Percentiles rank a stretch among this genome's conserved stretches.
Conservation (phyloP, 1,140 invertebrate species). For the Drosophila pallidifrons region DNA sequence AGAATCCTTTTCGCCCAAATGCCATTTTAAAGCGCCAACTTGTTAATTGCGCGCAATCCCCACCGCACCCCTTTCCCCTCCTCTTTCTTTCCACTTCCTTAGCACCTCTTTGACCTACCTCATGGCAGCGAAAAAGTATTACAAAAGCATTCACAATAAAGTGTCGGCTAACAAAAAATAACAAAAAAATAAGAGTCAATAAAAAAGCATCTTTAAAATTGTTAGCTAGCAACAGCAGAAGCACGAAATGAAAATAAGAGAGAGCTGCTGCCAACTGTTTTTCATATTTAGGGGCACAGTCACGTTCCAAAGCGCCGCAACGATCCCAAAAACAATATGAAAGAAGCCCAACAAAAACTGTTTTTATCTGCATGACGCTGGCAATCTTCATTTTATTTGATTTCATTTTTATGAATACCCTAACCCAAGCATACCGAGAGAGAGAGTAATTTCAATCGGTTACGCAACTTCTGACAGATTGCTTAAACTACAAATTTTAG, state of each 20-base stretch:
- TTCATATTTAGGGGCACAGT: conserved; percentile 60
- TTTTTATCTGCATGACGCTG: conserved; percentile 47
- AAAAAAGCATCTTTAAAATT: conserved; percentile 24
- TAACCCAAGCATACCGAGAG: not conserved
- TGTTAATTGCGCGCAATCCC: conserved; percentile 57
- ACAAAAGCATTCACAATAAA: conserved; percentile 4
- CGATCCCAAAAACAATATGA: conserved; percentile 37
- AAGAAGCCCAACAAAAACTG: conserved; percentile 32
- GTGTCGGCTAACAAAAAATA: conserved; percentile 14
- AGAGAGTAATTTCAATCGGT: not conserved
- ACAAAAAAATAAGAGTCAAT: conserved; percentile 31
- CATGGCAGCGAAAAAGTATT: not conserved
- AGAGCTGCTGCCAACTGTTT: conserved; percentile 49
- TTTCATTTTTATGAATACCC: conserved; percentile 18
- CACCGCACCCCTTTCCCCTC: not conserved
- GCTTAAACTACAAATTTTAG: not conserved
- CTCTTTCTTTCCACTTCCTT: not conserved
- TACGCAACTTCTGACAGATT: conserved; percentile 6
- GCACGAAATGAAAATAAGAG: conserved; percentile 6
- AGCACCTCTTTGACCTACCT: not conserved
- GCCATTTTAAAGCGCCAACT: conserved; percentile 54
- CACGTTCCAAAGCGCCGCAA: conserved; percentile 61
- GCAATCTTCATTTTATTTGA: conserved; percentile 45
- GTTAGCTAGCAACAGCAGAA: conserved; percentile 16
- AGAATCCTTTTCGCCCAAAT: conserved; percentile 64